Evolutionary conservation across 2,888 invertebrate genomes (phyloP), one percentile per base, ranked within the genome.

Genomic region (Euzophera pinguis): DNA sequence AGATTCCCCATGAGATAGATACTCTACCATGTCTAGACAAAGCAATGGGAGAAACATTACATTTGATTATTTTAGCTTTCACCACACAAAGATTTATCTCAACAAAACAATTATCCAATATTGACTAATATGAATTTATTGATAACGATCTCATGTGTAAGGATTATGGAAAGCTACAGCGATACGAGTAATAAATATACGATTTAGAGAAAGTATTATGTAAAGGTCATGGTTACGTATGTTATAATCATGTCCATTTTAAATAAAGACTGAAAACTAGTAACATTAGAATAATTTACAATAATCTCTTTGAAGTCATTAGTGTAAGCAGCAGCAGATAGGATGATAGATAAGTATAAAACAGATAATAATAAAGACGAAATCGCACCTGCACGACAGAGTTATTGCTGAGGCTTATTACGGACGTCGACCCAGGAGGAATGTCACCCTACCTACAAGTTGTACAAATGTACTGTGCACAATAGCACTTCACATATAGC

Each of bases 1-100:
- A 72, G 76, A 78, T 75, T 71, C 79, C 79, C 75, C 62, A 66
- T 59, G 80, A 73, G 78, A 74, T 67, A 73, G 78, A 74, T 67
- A 39, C 39, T 37, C 73, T 22, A 73, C 73, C 62, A 71, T 60
- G 82, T 82, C 82, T 84, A 83, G 82, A 83, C 83, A 58, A 69
- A 71, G 71, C 69, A 48, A 47, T 13, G 34, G 16, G 32, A 48
- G 16, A 47, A 48, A 37, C 17, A 16, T 45, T 32, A 16, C 32
- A 32, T 16, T 45, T 45, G 10, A 45, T 37, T 48, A 22, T 48
- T 48, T 12, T 35, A 13, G 37, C 37, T 48, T 48, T 37, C 47
- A 48, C 47, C 32, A 32, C 4, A 3, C 5, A 17, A 17, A 41
- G 7, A 34, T 45, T 3, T 10, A 45, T 32, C 29, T 1, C 1